These are phyloP conservation scores for Phortica variegata DNA, from an alignment of 1,140 invertebrate species.

Conservation along the genomic window DNA sequence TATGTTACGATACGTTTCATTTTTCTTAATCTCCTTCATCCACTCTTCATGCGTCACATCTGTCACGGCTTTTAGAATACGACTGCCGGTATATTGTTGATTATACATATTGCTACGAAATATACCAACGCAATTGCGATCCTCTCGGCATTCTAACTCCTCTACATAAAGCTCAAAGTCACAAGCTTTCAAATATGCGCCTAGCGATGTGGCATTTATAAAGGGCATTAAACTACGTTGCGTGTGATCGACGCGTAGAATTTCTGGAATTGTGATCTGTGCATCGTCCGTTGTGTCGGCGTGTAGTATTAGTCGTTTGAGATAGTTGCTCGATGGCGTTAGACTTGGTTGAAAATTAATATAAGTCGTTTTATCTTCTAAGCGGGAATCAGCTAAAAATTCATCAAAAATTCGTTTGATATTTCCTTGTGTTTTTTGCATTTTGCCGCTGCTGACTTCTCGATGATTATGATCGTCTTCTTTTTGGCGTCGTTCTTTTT, in stretches of 20 bases:
- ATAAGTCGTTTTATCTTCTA: not conserved
- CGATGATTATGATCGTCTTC: slow-evolving; percentile 22
- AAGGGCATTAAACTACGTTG: slow-evolving; percentile 33
- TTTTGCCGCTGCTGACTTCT: too few relatives aligned
- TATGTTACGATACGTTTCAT: too few relatives aligned
- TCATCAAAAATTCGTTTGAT: too few relatives aligned
- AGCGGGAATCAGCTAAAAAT: too few relatives aligned
- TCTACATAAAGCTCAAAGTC: slow-evolving; percentile 15
- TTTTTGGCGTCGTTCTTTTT: slow-evolving; percentile 27
- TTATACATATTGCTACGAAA: slow-evolving; percentile 13
- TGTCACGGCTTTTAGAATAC: not conserved
- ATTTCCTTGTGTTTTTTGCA: too few relatives aligned
- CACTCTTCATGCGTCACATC: not conserved
- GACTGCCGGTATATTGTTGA: too few relatives aligned
- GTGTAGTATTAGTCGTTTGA: slow-evolving; percentile 33
- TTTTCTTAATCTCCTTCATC: slow-evolving; percentile 8
- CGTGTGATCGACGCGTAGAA: slow-evolving; percentile 37
- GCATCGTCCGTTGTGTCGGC: slow-evolving; percentile 8
- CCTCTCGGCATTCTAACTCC: slow-evolving; percentile 19
- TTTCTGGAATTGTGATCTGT: slow-evolving; percentile 28
- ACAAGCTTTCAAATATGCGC: slow-evolving; percentile 12
- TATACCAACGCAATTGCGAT: slow-evolving; percentile 26
- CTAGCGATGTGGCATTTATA: slow-evolving; percentile 18
- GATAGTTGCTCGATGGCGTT: slow-evolving; percentile 44
- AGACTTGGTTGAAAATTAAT: slow-evolving; percentile 42